Conservation (phyloP, 2,888 invertebrate species). For the Dicycla oo region DNA sequence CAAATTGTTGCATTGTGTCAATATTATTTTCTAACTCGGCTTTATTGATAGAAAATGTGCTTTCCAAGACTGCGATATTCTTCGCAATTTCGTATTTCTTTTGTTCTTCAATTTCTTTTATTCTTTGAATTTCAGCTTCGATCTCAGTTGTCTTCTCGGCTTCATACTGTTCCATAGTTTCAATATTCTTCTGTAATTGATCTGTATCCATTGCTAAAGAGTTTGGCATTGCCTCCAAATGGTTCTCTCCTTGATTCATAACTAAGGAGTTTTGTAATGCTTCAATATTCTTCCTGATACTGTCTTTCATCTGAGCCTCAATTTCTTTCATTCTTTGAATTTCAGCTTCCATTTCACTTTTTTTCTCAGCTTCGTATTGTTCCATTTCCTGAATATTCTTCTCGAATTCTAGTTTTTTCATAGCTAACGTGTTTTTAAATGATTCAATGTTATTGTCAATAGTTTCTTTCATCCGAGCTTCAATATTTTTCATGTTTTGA, state of each 20-base stretch:
- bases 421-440: slow-evolving; percentile 15
- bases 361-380: slow-evolving; percentile 35
- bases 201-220: slow-evolving; percentile 25
- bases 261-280: slow-evolving; percentile 32
- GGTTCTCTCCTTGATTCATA: slow-evolving; percentile 3
- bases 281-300: slow-evolving; percentile 32
- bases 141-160: slow-evolving; percentile 21
- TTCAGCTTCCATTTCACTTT: slow-evolving; percentile 27
- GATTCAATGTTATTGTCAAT: slow-evolving; percentile 30
- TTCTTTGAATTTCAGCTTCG: slow-evolving; percentile 16
- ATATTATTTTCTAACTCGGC: slow-evolving; percentile 10
- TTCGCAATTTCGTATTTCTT: slow-evolving; percentile 29
- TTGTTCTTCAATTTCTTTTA: slow-evolving; percentile 24
- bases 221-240: slow-evolving; percentile 18
- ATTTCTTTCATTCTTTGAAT: slow-evolving; percentile 29
- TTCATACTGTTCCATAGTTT: slow-evolving; percentile 38
- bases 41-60: slow-evolving; percentile 13
- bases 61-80: slow-evolving; percentile 28
- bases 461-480: slow-evolving; percentile 27
- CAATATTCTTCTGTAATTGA: slow-evolving; percentile 25
- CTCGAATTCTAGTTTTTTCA: slow-evolving; percentile 21
- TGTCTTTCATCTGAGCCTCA: slow-evolving; percentile 15
- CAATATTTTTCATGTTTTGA: slow-evolving; percentile 23
- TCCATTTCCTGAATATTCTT: slow-evolving; percentile 30
- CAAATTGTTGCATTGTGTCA: slow-evolving; percentile 8